Evolutionary conservation across 2,113 vertebrate species (phyloP), one percentile per base, ranked within the genome.

Genomic region (Xenopus laevis): DNA sequence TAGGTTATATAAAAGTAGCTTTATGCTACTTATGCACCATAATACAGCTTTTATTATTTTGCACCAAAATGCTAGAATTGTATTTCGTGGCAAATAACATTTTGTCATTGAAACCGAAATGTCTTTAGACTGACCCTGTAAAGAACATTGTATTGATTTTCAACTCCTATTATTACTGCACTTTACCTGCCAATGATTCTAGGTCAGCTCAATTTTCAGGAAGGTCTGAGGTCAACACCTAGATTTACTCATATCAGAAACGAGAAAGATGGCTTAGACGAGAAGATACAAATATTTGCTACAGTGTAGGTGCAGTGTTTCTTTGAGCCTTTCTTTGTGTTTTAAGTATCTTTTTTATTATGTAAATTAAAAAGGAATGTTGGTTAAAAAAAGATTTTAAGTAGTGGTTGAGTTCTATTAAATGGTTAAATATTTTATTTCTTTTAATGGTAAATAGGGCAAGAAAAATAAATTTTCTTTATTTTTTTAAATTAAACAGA

Each of bases 161-260:
- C 82, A 81, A 66, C 79, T 85, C 81, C 79, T 85, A 47, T 86
- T 85, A 84, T 87, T 84, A 84, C 77, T 79, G 73, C 81, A 78
- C 71, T 86, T 87, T 87, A 86, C 80, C 83, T 80, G 71, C 67
- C 78, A 82, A 77, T 86, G 83, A 87, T 86, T 82, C 60, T 71
- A 84, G 85, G 83, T 86, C 86, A 86, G 80, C 73, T 86, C 86
- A 85, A 87, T 88, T 86, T 88, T 87, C 80, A 77, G 68, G 80
- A 78, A 84, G 81, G 78, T 80, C 81, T 81, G 62, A 78, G 81
- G 86, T 86, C 84, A 87, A 86, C 82, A 74, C 84, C 65, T 76
- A 84, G 80, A 82, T 87, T 84, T 86, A 85, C 44, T 85, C 57
- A 81, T 78, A 79, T 68, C 70, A 75, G 67, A 82, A 83, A 81